Base-by-base conservation (phyloP, 2,113 vertebrate species). In the Ceyx margarethae region DNA sequence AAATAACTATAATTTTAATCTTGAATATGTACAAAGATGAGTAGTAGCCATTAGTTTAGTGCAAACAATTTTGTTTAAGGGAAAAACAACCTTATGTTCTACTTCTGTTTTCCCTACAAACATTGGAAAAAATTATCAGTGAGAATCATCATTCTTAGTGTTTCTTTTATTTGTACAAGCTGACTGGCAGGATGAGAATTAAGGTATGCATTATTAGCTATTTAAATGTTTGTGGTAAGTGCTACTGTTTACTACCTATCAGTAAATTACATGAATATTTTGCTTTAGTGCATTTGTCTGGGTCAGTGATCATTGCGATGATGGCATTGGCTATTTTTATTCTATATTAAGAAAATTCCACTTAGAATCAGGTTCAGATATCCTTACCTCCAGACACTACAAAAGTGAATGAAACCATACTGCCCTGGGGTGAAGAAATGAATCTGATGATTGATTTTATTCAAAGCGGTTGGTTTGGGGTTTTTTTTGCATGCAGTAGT, bases 401-500 rank as follows among this genome's bases (percentile, higher is more conserved):
- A 62, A 33, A 91, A 86, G 73, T 28, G 84, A 96, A 20, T 66
- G 81, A 91, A 43, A 96, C 77, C 40, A 42, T 53, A 58, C 79
- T 95, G 93, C 95, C 89, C 84, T 88, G 91, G 82, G 94, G 81
- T 85, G 92, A 80, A 97, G 91, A 96, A 68, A 93, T 89, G 94
- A 95, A 95, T 95, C 96, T 95, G 94, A 91, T 83, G 94, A 33
- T 4, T 28, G 95, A 53, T 90, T 91, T 96, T 90, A 87, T 95
- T 96, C 67, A 57, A 76, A 97, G 92, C 83, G 83, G 95, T 94
- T 85, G 96, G 96, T 94, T 97, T 14, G 46, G 46, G 13, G n/a
- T 57, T 40, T 37, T 37, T 97, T 97, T 95, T 98, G 97, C 98
- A 98, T 98, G 98, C 96, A 94, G 86, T 93, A 94, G 90, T 95